These are phyloP conservation scores for Pelmatolapia mariae DNA, from an alignment of 2,113 vertebrate species.

Conservation along the genomic window DNA sequence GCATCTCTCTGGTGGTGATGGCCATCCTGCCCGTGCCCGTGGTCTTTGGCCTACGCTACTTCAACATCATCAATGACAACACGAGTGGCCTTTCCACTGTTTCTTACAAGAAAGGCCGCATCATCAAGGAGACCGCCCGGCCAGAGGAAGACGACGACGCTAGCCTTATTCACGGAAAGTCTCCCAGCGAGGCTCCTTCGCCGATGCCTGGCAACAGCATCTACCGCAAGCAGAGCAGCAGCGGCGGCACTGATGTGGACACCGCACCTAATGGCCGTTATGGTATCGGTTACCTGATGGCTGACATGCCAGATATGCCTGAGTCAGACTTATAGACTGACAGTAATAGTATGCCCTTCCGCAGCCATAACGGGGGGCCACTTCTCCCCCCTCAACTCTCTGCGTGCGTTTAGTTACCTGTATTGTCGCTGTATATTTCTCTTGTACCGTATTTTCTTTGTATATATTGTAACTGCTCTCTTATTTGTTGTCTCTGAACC, in stretches of 20 bases:
- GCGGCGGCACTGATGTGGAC: slow-evolving; percentile 61
- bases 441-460: slow-evolving; percentile 58
- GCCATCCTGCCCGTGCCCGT: slow-evolving; percentile 86
- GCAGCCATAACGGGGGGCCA: not conserved
- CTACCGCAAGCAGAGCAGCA: slow-evolving; percentile 83
- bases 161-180: slow-evolving; percentile 87
- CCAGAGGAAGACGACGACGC: slow-evolving; percentile 82
- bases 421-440: slow-evolving; percentile 41
- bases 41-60: slow-evolving; percentile 80
- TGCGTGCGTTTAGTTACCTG: slow-evolving; percentile 35
- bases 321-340: slow-evolving; percentile 87
- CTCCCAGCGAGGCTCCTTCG: slow-evolving; percentile 83
- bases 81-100: slow-evolving; percentile 78
- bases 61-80: slow-evolving; percentile 81
- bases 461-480: slow-evolving; percentile 64
- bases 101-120: slow-evolving; percentile 89
- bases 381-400: not conserved
- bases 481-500: slow-evolving; percentile 44
- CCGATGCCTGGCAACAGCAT: slow-evolving; percentile 86
- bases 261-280: slow-evolving; percentile 90
- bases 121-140: slow-evolving; percentile 83
- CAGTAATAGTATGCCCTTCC: not conserved
- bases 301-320: slow-evolving; percentile 89
- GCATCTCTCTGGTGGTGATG: slow-evolving; percentile 81
- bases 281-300: slow-evolving; percentile 91